phyloP scores from a whole-genome alignment of 2,888 invertebrate species.

The Drepanosiphum platanoidis region DNA sequence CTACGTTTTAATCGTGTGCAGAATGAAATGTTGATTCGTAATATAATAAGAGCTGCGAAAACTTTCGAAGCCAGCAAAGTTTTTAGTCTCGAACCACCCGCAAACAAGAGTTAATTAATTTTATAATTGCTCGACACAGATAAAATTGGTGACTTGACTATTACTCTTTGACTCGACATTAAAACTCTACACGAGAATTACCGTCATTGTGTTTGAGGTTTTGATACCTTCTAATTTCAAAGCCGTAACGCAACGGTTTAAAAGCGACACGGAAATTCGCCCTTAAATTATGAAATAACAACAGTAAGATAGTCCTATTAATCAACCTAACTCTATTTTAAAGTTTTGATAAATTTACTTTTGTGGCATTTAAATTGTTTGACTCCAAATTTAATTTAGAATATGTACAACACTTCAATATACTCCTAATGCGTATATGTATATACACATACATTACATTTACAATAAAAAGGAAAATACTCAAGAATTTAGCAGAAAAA shows the following conservation, averaged over 20 bases:
- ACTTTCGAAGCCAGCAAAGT: background rate
- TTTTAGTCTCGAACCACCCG: background rate
- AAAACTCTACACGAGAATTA: background rate
- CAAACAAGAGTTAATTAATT: conserved; percentile 15
- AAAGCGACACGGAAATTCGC: background rate
- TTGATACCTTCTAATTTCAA: conserved; percentile 1
- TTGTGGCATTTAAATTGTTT: background rate
- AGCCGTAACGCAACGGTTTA: background rate
- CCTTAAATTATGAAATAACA: conserved; percentile 5
- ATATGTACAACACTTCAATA: background rate
- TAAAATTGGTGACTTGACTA: background rate
- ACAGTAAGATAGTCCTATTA: background rate
- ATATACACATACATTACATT: too few species aligned
- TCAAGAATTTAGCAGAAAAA: too few species aligned
- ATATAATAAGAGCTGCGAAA: background rate
- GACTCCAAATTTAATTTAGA: background rate
- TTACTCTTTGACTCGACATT: background rate
- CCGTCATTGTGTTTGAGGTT: conserved; percentile 7
- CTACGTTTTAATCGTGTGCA: background rate
- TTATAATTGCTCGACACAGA: background rate
- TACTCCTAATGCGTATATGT: too few species aligned
- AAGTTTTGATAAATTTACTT: conserved; percentile 12
- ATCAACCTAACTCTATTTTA: background rate
- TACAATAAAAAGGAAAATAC: too few species aligned
- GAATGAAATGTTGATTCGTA: background rate